phyloP scores from a whole-genome alignment of 2,888 invertebrate species.

The Amiota communis region DNA sequence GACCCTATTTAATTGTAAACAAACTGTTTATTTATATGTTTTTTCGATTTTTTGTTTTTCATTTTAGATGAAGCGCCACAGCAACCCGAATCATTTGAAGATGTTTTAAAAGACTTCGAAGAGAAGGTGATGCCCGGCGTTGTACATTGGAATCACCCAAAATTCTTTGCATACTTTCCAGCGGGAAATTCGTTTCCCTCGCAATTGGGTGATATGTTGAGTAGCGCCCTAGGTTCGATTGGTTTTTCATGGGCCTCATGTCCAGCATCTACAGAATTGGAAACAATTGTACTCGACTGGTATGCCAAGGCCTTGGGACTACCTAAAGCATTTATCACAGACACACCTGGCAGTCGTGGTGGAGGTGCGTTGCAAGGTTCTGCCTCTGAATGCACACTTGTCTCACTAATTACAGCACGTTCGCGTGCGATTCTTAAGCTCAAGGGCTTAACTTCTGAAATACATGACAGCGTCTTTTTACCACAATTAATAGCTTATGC shows the following conservation, averaged over 20 bases:
- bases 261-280: conserved; percentile 89
- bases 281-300: conserved; percentile 89
- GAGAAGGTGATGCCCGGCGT: conserved; percentile 86
- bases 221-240: conserved; percentile 90
- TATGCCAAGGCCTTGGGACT: conserved; percentile 83
- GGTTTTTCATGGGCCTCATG: conserved; percentile 95
- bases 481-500: conserved; percentile 85
- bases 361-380: conserved; percentile 89
- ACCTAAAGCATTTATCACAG: conserved; percentile 79
- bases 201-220: conserved; percentile 91
- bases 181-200: conserved; percentile 94
- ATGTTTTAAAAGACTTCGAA: conserved; percentile 85
- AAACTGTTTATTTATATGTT: conserved; percentile 3
- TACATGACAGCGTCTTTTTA: conserved; percentile 81
- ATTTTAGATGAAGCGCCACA: conserved; percentile 78
- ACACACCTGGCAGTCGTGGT: conserved; percentile 75
- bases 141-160: conserved; percentile 94
- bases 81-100: conserved; percentile 82
- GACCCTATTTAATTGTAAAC: not conserved
- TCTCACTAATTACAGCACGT: conserved; percentile 84
- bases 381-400: conserved; percentile 87
- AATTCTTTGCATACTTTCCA: conserved; percentile 95
- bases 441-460: conserved; percentile 75
- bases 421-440: conserved; percentile 80
- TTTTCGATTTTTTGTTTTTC: conserved; percentile 16